Evolutionary conservation across 1,140 invertebrate species (phyloP).

Genomic region (Papilio dardanus): DNA sequence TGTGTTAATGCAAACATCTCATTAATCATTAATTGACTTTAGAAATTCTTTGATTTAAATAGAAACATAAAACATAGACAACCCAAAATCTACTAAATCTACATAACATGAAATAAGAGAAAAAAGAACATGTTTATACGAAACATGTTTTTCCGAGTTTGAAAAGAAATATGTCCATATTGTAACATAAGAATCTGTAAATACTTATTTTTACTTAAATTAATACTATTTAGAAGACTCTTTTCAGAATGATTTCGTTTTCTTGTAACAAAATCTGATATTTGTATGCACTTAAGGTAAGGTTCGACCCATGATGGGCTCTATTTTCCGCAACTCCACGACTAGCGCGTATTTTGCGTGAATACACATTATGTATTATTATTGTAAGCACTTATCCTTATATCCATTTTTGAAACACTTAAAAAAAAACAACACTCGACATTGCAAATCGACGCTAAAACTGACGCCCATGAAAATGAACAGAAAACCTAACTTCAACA

Average conservation of each 20-base stretch:
- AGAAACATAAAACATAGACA: background rate
- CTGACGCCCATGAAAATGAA: background rate
- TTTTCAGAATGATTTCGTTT: too few species aligned
- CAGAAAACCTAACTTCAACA: background rate
- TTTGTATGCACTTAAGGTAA: too few species aligned
- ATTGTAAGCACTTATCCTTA: too few species aligned
- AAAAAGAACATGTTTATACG: background rate
- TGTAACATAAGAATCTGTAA: background rate
- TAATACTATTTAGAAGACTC: too few species aligned
- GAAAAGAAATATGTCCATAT: background rate
- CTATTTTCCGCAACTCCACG: too few species aligned
- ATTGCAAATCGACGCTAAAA: too few species aligned
- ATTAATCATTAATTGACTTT: slow-evolving; percentile 8
- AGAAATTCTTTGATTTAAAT: slow-evolving; percentile 11
- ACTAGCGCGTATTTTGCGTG: too few species aligned
- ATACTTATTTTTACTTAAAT: too few species aligned
- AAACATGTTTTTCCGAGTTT: background rate
- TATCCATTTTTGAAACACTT: background rate
- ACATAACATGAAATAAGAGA: background rate
- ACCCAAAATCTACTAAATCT: background rate
- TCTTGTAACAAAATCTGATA: too few species aligned
- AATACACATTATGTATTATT: too few species aligned
- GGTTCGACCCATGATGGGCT: too few species aligned
- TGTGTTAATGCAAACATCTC: slow-evolving; percentile 21
- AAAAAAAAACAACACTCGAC: background rate